Base-by-base conservation (phyloP, 35 echinoderm and acorn worm genomes). In the Strongylocentrotus purpuratus region DNA sequence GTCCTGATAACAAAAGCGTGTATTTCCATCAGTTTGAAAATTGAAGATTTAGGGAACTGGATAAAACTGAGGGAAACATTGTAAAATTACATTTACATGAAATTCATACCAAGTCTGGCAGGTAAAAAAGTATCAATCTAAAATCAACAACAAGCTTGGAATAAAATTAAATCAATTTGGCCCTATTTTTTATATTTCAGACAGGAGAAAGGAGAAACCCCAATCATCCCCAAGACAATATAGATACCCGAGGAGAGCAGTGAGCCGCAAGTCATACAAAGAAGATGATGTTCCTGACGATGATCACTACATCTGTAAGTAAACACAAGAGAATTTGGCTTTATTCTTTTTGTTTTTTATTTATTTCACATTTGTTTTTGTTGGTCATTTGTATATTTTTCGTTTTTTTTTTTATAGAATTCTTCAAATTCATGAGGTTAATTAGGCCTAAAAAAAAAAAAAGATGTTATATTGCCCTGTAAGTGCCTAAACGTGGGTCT, bases 291-390 rank as follows among this genome's bases (percentile, higher is more conserved):
- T 96, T 3, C 97, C 97, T 15, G 96, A 96, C 61, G 97, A 98
- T 96, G 97, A 98, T 85, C 92, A 96, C 41, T 98, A 85, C 86
- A 96, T 98, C 41, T 98, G 97, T 98, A 88, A 95, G 97, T 96
- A 88, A 45, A 45, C 50, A 55, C 50, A 55, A 55, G 35, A 41
- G 48, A 50, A 2, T 41, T 50, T 8, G 1, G 1, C 6, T 52
- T 10, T 52, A 10, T 48, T 48, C 47, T 48, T 4, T 48, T 48
- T 48, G 4, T 48, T n/a, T n/a, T n/a, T n/a, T n/a, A n/a, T 48
- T 65, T 65, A 2, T 4, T n/a, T n/a, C n/a, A n/a, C n/a, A n/a
- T n/a, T n/a, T n/a, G n/a, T 65, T 55, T 55, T 10, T 14, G 14
- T 55, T 55, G 14, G 50, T 10, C 8, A n/a, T n/a, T n/a, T n/a